These are phyloP conservation scores for Centropus unirufus DNA, from an alignment of 2,113 vertebrate species.

Conservation along the genomic window DNA sequence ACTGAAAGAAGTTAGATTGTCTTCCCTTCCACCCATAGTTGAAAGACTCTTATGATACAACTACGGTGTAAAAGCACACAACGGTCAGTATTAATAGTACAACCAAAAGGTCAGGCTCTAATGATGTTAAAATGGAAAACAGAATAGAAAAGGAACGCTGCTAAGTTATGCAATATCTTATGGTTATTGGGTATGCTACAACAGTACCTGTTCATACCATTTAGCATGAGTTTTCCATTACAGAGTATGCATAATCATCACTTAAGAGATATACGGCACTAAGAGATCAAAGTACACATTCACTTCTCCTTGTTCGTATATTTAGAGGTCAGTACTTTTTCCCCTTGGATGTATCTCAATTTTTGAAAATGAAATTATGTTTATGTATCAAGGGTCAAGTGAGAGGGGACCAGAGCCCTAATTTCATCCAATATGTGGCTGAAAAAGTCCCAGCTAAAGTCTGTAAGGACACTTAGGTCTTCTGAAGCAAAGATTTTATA, in stretches of 20 bases:
- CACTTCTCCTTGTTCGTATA: not conserved
- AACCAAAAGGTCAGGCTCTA: not conserved
- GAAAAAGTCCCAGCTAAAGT: not conserved
- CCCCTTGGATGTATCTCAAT: not conserved
- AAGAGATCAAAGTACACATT: not conserved
- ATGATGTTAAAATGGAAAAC: not conserved
- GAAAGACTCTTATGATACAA: not conserved
- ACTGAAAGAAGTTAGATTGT: conserved; percentile 1
- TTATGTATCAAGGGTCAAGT: not conserved
- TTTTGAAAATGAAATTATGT: not conserved
- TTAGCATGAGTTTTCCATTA: not conserved
- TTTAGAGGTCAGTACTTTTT: not conserved
- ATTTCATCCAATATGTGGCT: not conserved
- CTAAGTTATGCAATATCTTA: not conserved
- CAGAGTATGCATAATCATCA: not conserved
- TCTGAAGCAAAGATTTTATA: not conserved
- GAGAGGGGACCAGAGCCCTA: not conserved
- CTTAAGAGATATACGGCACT: not conserved
- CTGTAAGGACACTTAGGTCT: not conserved
- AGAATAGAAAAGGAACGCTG: not conserved
- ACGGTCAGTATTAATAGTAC: not conserved
- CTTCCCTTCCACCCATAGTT: conserved; percentile 22
- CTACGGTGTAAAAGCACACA: not conserved
- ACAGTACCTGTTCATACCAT: not conserved
- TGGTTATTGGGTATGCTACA: not conserved